Evolutionary conservation across 1,140 invertebrate genomes (phyloP), one percentile per base, ranked within the genome.

Genomic region (Pemphigus obesinymphae): DNA sequence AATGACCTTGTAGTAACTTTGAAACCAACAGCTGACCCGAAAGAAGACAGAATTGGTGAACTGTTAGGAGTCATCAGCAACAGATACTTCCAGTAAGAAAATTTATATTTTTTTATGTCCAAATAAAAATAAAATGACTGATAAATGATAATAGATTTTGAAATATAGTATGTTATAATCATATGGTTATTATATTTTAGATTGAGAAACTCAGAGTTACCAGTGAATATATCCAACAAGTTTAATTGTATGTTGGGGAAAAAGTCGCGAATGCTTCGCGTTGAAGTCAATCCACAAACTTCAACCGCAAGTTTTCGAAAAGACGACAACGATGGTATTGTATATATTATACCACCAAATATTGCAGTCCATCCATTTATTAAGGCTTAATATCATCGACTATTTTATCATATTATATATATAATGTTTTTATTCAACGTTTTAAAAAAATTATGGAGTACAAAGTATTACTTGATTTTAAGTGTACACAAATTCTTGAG

Each of bases 1-100:
- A 97, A 97, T 87, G 97, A 99, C 88, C 92, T 99, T 85, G 92
- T 99, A 45, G 89, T 98, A 8, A 93, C 93, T 10, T 88, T 97
- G 58, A 86, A 86, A 5, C 85, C 88, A n/a, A 90, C 89, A 76
- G 26, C 73, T 13, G 75, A 82, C 26, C 20, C 48, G n/a, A 70
- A 45, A 48, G 91, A 92, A 78, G 93, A 95, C 85, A 89, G 92
- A 76, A 89, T 95, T 43, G 97, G 97, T 1, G 97, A 99, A 88
- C 88, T 97, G 20, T 90, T 99, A 37, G 97, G 96, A 29, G 89
- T 94, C 55, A 86, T 99, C 1, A 91, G 90, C 82, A 91, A 92
- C 82, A 89, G 91, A 85, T 95, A 92, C 85, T 88, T 89, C 83
- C 89, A 92, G 94, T 96, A 89, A 90, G 92, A 91, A 82, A 37